Base-by-base conservation (phyloP, 2,797 vertebrate species). In the Karalla daura region DNA sequence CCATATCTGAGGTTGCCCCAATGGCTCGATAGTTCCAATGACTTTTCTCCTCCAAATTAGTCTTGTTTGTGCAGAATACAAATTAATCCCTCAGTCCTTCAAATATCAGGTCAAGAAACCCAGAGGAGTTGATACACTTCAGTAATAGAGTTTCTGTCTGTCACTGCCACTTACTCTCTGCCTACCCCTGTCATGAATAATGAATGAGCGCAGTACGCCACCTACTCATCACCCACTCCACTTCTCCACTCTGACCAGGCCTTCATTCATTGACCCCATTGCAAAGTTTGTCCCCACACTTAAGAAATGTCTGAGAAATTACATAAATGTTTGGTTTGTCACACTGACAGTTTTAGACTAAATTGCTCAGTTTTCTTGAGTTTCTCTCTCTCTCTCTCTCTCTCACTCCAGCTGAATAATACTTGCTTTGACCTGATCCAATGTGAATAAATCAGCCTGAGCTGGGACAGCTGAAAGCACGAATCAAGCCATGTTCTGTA, bases 121-220 rank as follows among this genome's bases (percentile, higher is more conserved):
- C 63, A 47, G 67, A 85, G 66, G 74, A 75, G 71, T 79, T 71
- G 68, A 84, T 77, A 69, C 71, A 83, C 81, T 75, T 80, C 76
- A 78, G 81, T 74, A 78, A 89, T 79, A 74, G 74, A 86, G 81
- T 88, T 91, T 88, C 82, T 90, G 63, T 88, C 86, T 40, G 80
- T 82, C 76, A 70, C 77, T 78, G 88, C 81, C 86, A 85, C 86
- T 90, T 78, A 81, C 76, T 70, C 63, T 62, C 87, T 74, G 82
- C 88, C 90, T 84, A 88, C 87, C 86, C 85, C 68, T 62, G 67
- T 80, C 78, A 90, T 91, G 88, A 90, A 91, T 91, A 86, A 89
- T 89, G 78, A 88, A 92, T 88, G 86, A 86, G 81, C 47, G 6
- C 68, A 76, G 84, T 69, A 76, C 84, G 64, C 86, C 85, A 80